phyloP scores from a whole-genome alignment of 2,113 vertebrate species.

The Cephalopterus ornatus region DNA sequence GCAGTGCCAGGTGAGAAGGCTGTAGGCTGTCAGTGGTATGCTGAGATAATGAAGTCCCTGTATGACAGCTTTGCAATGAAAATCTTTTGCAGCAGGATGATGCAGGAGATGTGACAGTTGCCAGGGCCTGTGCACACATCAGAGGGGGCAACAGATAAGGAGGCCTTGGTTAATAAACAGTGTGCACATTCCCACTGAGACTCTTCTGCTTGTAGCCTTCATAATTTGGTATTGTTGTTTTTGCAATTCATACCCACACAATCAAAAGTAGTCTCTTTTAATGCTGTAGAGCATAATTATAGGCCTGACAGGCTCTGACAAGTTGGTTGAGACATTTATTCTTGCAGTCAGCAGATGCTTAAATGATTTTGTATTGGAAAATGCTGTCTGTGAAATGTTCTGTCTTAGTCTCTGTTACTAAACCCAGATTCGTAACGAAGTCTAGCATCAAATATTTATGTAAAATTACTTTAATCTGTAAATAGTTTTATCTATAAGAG shows the following conservation, averaged over 20 bases:
- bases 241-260: background rate
- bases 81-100: background rate
- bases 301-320: conserved; percentile 63
- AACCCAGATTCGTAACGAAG: conserved; percentile 23
- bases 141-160: background rate
- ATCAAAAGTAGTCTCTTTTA: conserved; percentile 45
- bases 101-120: background rate
- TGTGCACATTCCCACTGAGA: rapidly evolving
- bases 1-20: background rate
- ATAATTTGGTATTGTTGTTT: conserved; percentile 6
- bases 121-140: background rate
- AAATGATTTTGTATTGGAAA: conserved; percentile 64
- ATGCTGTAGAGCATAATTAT: conserved; percentile 43
- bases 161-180: background rate
- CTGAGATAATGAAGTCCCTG: background rate
- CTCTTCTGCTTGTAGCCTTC: background rate
- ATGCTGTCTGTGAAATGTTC: conserved; percentile 33
- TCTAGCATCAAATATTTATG: conserved; percentile 45
- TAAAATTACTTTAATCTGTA: conserved; percentile 22
- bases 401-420: background rate
- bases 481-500: conserved; percentile 33
- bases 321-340: conserved; percentile 61
- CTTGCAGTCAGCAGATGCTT: conserved; percentile 26
- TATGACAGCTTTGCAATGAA: background rate
- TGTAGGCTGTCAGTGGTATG: background rate